phyloP scores from a whole-genome alignment of 1,140 invertebrate genomes.

The Neodiprion pinetum region DNA sequence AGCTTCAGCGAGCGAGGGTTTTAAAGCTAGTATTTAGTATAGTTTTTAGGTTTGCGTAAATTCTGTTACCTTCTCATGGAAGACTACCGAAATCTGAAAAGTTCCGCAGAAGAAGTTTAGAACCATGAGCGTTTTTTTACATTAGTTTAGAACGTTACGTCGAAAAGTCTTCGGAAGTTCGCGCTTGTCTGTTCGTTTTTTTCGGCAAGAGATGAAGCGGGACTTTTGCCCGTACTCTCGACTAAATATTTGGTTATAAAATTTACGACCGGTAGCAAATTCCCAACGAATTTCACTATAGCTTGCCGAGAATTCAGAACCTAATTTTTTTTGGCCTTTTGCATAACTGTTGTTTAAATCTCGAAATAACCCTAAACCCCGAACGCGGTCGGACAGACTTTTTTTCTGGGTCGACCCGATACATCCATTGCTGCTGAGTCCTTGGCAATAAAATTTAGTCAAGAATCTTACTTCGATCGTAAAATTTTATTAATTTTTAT shows the following conservation, averaged over 20 bases:
- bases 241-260: constrained; percentile 4
- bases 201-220: background rate
- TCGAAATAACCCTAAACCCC: background rate
- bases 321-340: background rate
- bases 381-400: background rate
- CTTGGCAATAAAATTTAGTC: background rate
- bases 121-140: background rate
- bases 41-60: too few species aligned
- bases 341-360: background rate
- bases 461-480: constrained; percentile 24
- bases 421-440: background rate
- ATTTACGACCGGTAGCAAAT: background rate
- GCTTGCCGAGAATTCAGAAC: background rate
- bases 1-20: too few species aligned
- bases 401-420: constrained; percentile 6
- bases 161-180: background rate
- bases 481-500: constrained; percentile 36
- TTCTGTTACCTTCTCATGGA: too few species aligned
- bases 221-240: background rate
- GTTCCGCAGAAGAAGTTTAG: background rate
- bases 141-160: background rate
- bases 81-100: too few species aligned
- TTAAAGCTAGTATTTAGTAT: too few species aligned
- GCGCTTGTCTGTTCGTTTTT: background rate
- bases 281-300: background rate